Evolutionary conservation across 1,140 invertebrate genomes (phyloP).

Genomic region (Trichomalopsis sarcophagae): DNA sequence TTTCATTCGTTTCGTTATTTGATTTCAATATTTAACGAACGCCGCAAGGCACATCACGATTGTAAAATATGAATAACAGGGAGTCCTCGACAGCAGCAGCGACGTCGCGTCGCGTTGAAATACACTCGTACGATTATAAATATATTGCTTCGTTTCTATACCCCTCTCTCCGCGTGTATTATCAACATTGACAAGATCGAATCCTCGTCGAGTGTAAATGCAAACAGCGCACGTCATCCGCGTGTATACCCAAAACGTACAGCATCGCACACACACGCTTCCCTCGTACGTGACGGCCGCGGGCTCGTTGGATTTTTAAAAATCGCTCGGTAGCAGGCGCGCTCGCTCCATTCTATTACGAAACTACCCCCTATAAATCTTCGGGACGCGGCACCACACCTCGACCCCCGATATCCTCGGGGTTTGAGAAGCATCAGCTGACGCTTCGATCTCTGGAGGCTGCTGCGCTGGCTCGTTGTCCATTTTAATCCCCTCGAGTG

Average conservation of each 20-base stretch:
- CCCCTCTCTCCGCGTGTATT: not conserved
- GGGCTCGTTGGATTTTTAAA: slow-evolving; percentile 43
- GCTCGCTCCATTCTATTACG: slow-evolving; percentile 51
- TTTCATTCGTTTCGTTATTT: no score
- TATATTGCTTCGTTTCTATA: not conserved
- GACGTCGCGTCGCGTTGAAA: not conserved
- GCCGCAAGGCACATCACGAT: no score
- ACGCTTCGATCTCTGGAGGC: slow-evolving; percentile 2
- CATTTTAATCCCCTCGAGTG: slow-evolving; percentile 23
- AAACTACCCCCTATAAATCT: slow-evolving; percentile 55
- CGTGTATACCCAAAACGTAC: not conserved
- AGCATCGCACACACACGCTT: not conserved
- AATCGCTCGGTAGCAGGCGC: slow-evolving; percentile 31
- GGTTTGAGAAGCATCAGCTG: not conserved
- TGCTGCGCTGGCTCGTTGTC: not conserved
- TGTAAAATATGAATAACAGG: no score
- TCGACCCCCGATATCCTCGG: not conserved
- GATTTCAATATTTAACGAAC: no score
- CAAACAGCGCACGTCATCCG: not conserved
- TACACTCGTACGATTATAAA: not conserved
- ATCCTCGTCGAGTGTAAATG: not conserved
- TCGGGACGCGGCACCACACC: not conserved
- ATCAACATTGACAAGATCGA: not conserved
- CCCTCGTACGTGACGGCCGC: not conserved
- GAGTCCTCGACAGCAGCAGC: not conserved